phyloP scores from a whole-genome alignment of 2,797 vertebrate species.

The Vespertilio murinus region DNA sequence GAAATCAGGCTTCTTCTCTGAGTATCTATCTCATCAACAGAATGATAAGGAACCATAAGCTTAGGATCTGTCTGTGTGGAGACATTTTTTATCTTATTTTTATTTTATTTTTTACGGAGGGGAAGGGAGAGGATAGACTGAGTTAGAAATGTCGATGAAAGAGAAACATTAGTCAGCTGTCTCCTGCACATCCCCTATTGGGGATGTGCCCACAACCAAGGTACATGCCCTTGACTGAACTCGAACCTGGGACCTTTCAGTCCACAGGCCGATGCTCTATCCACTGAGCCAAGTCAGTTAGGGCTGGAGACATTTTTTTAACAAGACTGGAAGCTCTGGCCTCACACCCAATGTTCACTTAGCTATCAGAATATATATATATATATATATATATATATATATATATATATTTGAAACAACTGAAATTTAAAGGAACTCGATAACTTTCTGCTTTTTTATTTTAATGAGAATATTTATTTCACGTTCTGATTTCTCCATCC shows the following conservation, averaged over 20 bases:
- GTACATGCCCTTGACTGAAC: too few relatives aligned
- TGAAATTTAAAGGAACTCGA: not conserved
- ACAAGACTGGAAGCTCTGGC: not conserved
- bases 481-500: not conserved
- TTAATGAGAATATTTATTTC: constrained; percentile 29
- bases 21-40: not conserved
- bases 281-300: too few relatives aligned
- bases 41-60: not conserved
- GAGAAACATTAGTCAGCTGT: too few relatives aligned
- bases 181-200: too few relatives aligned
- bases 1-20: not conserved
- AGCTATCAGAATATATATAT: constrained; percentile 2
- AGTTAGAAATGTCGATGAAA: too few relatives aligned
- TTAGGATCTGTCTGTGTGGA: not conserved
- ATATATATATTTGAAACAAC: not conserved
- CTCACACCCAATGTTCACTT: not conserved
- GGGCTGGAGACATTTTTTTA: not conserved
- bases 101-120: too few relatives aligned
- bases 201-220: too few relatives aligned
- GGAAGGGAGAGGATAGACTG: too few relatives aligned
- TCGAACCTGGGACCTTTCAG: too few relatives aligned
- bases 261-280: too few relatives aligned
- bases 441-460: constrained; percentile 3
- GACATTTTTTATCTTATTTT: not conserved
- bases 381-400: not conserved